Conservation (phyloP, 2,797 vertebrate species). For the Rhabdophis nuchalis region DNA sequence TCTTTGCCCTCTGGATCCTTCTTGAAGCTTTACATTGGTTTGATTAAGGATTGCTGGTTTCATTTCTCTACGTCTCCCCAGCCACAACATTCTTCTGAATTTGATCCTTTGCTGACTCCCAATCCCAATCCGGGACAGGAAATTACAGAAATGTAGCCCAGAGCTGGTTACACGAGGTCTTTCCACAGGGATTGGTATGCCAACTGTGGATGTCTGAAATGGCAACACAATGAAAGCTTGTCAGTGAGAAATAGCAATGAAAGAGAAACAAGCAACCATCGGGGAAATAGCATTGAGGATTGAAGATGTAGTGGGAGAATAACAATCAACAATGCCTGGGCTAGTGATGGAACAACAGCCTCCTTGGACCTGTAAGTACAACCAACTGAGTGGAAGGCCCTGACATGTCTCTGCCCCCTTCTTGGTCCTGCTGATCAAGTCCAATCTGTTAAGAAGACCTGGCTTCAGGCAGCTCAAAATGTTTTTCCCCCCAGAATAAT, state of each 20-base stretch:
- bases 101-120: neutral
- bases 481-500: neutral
- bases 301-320: neutral
- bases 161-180: neutral
- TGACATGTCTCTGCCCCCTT: neutral
- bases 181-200: neutral
- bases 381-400: neutral
- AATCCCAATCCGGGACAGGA: neutral
- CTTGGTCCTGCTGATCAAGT: neutral
- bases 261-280: neutral
- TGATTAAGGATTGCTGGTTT: neutral
- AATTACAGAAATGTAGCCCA: neutral
- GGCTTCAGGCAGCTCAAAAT: neutral
- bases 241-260: neutral
- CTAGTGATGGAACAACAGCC: neutral
- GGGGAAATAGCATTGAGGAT: neutral
- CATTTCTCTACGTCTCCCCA: neutral
- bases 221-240: neutral
- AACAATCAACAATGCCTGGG: neutral
- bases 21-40: neutral
- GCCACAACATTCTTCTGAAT: neutral
- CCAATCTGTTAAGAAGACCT: neutral
- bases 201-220: neutral
- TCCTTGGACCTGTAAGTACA: neutral
- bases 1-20: neutral